Evolutionary conservation across 2,113 vertebrate genomes (phyloP).

Genomic region (Pionites leucogaster): DNA sequence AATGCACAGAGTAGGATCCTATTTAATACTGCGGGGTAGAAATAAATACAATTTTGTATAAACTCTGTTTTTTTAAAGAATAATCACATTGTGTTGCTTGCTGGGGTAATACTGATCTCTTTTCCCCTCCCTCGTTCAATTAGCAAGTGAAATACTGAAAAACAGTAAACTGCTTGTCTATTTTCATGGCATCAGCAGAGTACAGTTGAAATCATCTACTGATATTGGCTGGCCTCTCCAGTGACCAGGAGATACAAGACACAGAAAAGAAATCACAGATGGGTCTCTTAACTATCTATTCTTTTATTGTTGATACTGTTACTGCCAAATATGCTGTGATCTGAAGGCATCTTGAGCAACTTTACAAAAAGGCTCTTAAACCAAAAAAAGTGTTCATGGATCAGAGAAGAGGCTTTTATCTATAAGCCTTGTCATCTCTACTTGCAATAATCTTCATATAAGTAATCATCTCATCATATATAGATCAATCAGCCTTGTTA

Average conservation of each 20-base stretch:
- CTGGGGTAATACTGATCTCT: slow-evolving; percentile 1
- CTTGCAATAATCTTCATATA: slow-evolving; percentile 82
- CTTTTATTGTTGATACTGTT: slow-evolving; percentile 67
- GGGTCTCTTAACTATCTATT: slow-evolving; percentile 38
- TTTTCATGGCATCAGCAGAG: slow-evolving; percentile 32
- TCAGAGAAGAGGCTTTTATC: slow-evolving; percentile 81
- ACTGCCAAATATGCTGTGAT: slow-evolving; percentile 74
- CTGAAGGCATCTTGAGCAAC: slow-evolving; percentile 63
- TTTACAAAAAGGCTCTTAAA: slow-evolving; percentile 74
- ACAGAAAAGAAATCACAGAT: slow-evolving; percentile 33
- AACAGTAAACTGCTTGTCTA: slow-evolving; percentile 14
- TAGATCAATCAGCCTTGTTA: slow-evolving; percentile 84
- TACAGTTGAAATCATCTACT: neutral
- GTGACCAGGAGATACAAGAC: slow-evolving; percentile 19
- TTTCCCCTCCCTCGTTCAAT: slow-evolving; percentile 1
- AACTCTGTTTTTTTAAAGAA: slow-evolving; percentile 61
- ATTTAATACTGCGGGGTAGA: slow-evolving; percentile 61
- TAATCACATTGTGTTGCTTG: slow-evolving; percentile 48
- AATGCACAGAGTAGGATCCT: slow-evolving; percentile 30
- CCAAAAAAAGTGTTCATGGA: slow-evolving; percentile 62
- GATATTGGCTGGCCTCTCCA: slow-evolving; percentile 16
- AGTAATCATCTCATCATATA: slow-evolving; percentile 85
- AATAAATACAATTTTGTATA: slow-evolving; percentile 70
- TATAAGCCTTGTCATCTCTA: slow-evolving; percentile 80
- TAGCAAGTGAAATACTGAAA: slow-evolving; percentile 54